Percentiles rank a stretch among this genome's conserved stretches.
These are phyloP conservation scores for Empidonax traillii DNA, from an alignment of 2,113 vertebrate species.

Conservation along the genomic window DNA sequence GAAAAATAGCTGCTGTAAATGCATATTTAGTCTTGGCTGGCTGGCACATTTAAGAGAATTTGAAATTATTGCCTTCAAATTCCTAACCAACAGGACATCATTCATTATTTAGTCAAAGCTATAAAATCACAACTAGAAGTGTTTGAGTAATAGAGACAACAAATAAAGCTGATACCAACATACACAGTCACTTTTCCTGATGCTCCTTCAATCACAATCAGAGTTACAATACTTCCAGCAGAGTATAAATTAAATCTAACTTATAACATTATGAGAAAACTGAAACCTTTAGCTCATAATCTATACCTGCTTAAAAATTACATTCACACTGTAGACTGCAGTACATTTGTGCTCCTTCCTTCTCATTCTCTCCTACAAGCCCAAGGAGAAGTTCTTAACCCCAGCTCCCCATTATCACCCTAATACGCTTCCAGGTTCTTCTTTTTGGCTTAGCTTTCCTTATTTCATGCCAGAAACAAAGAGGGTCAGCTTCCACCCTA, in stretches of 20 bases:
- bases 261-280: neutral
- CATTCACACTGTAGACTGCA: neutral
- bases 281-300: neutral
- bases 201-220: neutral
- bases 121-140: neutral
- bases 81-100: constrained; percentile 14
- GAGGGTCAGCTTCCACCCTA: constrained; percentile 27
- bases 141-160: constrained; percentile 5
- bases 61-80: constrained; percentile 19
- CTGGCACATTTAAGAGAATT: neutral
- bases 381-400: neutral
- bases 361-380: neutral
- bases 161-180: constrained; percentile 18
- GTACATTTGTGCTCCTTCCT: neutral
- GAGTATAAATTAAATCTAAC: neutral
- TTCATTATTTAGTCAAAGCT: constrained; percentile 26
- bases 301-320: neutral
- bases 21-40: neutral
- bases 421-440: neutral
- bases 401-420: neutral
- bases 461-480: constrained; percentile 8
- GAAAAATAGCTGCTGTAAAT: constrained; percentile 21
- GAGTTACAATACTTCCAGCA: neutral
- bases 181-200: neutral
- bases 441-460: neutral